These are phyloP conservation scores for Rhegmatorhina hoffmannsi DNA, from an alignment of 2,113 vertebrate genomes.

Conservation along the genomic window DNA sequence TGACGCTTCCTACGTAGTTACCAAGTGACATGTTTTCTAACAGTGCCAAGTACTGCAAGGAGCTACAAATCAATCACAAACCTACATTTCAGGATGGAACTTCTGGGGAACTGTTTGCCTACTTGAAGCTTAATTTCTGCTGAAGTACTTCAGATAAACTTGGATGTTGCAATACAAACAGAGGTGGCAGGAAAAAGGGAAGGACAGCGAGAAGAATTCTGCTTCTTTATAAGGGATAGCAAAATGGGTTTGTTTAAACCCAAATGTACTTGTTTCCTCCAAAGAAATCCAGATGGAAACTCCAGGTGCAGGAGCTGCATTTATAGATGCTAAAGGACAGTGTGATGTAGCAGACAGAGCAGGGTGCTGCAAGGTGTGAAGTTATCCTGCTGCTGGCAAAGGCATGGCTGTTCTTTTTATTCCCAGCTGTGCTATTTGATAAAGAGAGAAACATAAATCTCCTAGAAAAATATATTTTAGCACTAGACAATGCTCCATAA, in stretches of 20 bases:
- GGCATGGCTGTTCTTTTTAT: background rate
- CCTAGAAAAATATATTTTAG: background rate
- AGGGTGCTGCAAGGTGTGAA: background rate
- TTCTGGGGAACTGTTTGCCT: background rate
- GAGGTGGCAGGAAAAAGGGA: background rate
- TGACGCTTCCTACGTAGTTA: background rate
- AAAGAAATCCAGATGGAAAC: background rate
- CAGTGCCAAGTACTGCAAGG: background rate
- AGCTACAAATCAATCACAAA: background rate
- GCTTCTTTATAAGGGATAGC: background rate
- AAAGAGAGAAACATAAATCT: background rate
- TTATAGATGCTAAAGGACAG: background rate
- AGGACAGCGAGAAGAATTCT: background rate
- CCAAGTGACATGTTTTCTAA: background rate
- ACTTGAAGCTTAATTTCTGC: background rate
- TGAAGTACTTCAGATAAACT: background rate
- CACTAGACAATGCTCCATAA: background rate
- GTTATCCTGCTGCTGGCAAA: background rate
- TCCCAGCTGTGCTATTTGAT: background rate
- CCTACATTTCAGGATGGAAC: background rate
- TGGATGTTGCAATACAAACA: background rate
- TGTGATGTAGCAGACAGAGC: background rate
- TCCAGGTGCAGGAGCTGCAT: background rate
- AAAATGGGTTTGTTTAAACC: background rate
- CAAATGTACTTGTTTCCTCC: background rate